Base-by-base conservation (phyloP, 2,888 invertebrate species). In the Erannis defoliaria region DNA sequence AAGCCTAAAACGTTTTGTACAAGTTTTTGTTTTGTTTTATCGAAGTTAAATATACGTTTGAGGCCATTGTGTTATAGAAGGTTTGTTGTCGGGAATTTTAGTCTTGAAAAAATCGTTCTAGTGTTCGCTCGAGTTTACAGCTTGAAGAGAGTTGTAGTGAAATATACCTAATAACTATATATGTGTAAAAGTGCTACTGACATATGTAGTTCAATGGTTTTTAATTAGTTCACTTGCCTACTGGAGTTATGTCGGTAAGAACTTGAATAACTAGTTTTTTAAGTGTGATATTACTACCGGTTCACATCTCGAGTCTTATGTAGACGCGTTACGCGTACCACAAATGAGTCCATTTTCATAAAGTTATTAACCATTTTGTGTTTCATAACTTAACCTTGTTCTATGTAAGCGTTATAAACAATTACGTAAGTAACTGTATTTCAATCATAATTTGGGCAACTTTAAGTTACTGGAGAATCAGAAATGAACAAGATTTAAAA, bases 1-100 rank as follows among this genome's bases (percentile, higher is more conserved):
- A 89, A 86, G 85, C 74, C 81, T 68, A 77, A 81, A 62, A 76
- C 81, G 82, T 86, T 89, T 89, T 88, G 86, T 88, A 86, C 84
- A 78, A 74, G 77, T 82, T 86, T 89, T 89, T 87, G 86, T 89
- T 89, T 86, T 89, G 81, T 90, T 90, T 90, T 86, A 89, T 88
- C 82, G 77, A 80, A 87, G 70, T 85, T 90, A 93, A 92, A 89
- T 92, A 92, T 90, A 90, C 85, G 92, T 88, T 88, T 82, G 80
- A 75, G 78, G 82, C 89, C 84, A 91, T 92, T 93, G 90, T 91
- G 86, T 90, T 82, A 82, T 84, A 82, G 77, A 70, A 70, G 76
- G 79, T 68, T 76, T 81, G 86, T 83, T 86, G 82, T 78, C 71
- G 74, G 78, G 82, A 84, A 82, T 87, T n/a, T 92, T 90, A 93